Evolutionary conservation across 2,113 vertebrate species (phyloP).

Genomic region (Apodemus speciosus): DNA sequence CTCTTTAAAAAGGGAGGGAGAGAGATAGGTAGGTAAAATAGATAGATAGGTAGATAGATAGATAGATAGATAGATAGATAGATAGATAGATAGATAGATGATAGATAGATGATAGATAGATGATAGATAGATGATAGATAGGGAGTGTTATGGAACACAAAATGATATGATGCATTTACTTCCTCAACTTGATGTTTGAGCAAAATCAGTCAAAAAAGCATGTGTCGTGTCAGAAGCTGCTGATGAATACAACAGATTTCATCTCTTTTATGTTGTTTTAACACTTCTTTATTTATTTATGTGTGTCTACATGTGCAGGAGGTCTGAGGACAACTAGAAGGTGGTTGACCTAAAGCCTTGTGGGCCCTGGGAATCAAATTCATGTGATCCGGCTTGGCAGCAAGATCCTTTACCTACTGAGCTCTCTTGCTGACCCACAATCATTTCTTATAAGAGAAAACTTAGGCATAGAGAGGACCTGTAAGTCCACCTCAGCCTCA

Average conservation of each 20-base stretch:
- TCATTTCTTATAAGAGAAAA: not conserved
- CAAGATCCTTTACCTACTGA: not conserved
- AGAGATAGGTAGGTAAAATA: not conserved
- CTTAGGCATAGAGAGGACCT: not conserved
- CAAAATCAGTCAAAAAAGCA: not conserved
- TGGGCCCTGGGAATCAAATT: not conserved
- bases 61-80: not conserved
- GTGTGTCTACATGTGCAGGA: too few relatives aligned
- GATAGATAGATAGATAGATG: not conserved
- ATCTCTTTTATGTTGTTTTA: not conserved
- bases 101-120: not conserved
- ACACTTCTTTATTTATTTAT: not conserved
- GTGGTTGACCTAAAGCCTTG: too few relatives aligned
- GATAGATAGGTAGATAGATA: not conserved
- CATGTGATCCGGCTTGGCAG: not conserved
- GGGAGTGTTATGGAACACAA: not conserved
- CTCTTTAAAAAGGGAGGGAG: too few relatives aligned
- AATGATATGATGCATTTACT: slow-evolving; percentile 12
- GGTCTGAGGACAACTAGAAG: not conserved
- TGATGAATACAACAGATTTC: not conserved
- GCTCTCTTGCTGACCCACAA: not conserved
- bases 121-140: too few relatives aligned
- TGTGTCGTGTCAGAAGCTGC: not conserved
- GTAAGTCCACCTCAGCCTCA: not conserved
- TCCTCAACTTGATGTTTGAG: not conserved